These are phyloP conservation scores for Micronisus gabar DNA, from an alignment of 2,113 vertebrate genomes.

Conservation along the genomic window DNA sequence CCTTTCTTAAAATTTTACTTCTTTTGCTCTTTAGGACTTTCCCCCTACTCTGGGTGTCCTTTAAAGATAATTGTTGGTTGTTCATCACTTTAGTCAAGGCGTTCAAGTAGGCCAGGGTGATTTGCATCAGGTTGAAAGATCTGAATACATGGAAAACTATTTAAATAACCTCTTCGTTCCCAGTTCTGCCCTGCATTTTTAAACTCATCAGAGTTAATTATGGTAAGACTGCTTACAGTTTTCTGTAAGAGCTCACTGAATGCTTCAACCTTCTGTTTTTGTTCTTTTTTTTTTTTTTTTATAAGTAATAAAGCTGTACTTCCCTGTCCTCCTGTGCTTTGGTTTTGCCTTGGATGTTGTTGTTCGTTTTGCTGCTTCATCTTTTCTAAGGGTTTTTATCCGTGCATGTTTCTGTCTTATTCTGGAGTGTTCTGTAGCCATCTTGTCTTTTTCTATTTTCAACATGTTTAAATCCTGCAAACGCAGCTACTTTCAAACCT, in stretches of 20 bases:
- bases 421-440: background rate
- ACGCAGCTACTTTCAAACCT: background rate
- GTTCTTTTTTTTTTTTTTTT: background rate
- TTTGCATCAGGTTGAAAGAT: background rate
- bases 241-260: background rate
- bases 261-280: background rate
- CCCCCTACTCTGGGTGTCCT: background rate
- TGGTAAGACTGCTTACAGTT: background rate
- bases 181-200: background rate
- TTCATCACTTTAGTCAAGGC: background rate
- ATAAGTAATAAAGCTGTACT: background rate
- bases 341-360: background rate
- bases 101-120: background rate
- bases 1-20: background rate
- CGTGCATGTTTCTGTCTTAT: background rate
- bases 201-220: background rate
- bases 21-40: rapidly evolving
- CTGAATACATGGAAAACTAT: background rate
- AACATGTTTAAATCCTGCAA: background rate
- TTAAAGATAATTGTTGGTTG: background rate
- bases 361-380: background rate
- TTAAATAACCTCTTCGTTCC: background rate
- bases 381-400: background rate
- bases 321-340: background rate
- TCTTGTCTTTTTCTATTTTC: background rate